Evolutionary conservation across 2,797 vertebrate species (phyloP).

Genomic region (Hylomyscus alleni): DNA sequence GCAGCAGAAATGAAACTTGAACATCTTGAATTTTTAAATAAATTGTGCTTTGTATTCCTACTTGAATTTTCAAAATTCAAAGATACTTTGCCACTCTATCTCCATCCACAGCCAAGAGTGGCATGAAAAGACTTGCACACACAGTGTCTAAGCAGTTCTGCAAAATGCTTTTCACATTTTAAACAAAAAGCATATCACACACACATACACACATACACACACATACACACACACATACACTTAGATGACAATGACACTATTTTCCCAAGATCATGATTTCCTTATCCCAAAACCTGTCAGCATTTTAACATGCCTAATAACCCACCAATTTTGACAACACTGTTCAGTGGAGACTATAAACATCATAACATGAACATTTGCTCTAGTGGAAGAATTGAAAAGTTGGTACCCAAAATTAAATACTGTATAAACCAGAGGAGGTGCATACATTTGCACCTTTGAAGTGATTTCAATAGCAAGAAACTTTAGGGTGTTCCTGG

Average conservation of each 20-base stretch:
- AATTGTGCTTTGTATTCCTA: background rate
- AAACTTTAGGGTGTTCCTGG: background rate
- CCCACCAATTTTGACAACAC: background rate
- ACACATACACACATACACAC: background rate
- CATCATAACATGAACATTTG: too few species aligned
- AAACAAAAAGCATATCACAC: background rate
- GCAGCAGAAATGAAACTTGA: background rate
- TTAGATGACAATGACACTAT: background rate
- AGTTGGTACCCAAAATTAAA: background rate
- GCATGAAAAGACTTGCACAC: background rate
- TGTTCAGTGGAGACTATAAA: background rate
- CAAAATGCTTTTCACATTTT: background rate
- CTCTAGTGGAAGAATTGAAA: background rate
- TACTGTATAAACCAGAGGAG: background rate
- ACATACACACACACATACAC: background rate
- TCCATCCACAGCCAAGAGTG: background rate
- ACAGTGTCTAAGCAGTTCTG: background rate
- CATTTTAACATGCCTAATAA: background rate
- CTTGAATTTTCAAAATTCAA: background rate
- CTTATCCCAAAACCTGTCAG: background rate
- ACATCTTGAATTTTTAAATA: background rate
- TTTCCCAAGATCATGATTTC: background rate
- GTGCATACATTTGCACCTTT: background rate
- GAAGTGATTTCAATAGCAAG: background rate
- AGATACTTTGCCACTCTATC: background rate